phyloP scores from a whole-genome alignment of 1,140 invertebrate species.

The Drosophila equinoxialis region DNA sequence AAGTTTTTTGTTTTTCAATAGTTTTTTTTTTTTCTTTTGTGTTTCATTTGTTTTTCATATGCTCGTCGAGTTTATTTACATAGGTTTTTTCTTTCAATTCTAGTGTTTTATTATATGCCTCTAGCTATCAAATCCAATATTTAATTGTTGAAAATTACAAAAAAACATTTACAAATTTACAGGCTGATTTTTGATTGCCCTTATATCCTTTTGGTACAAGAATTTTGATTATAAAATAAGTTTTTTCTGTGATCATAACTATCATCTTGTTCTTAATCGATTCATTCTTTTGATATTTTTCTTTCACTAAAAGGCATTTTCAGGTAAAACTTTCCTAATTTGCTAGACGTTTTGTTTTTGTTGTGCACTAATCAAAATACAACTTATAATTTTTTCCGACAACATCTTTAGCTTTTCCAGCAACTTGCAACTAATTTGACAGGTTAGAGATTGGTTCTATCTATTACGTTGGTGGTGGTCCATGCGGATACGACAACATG shows the following conservation, averaged over 20 bases:
- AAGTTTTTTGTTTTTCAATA: conserved; percentile 11
- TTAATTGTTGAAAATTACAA: conserved; percentile 62
- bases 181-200: conserved; percentile 28
- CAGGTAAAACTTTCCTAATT: conserved; percentile 3
- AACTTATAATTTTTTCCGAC: conserved; percentile 23
- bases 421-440: conserved; percentile 15
- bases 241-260: neutral
- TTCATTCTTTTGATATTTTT: conserved; percentile 16
- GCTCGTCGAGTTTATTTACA: conserved; percentile 66
- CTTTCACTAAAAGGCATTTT: conserved; percentile 54
- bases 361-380: conserved; percentile 63
- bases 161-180: conserved; percentile 63
- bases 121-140: conserved; percentile 59
- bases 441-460: conserved; percentile 3
- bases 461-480: conserved; percentile 92
- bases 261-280: neutral
- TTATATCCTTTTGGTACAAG: conserved; percentile 33
- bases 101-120: conserved; percentile 37
- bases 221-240: conserved; percentile 55
- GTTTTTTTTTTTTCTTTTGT: conserved; percentile 12
- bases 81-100: conserved; percentile 35
- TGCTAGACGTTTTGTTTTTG: conserved; percentile 11
- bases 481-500: conserved; percentile 93
- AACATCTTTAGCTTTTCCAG: neutral
- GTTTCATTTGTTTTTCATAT: conserved; percentile 49